These are phyloP conservation scores for Mobula hypostoma DNA, from an alignment of 2,113 vertebrate species.

Conservation along the genomic window DNA sequence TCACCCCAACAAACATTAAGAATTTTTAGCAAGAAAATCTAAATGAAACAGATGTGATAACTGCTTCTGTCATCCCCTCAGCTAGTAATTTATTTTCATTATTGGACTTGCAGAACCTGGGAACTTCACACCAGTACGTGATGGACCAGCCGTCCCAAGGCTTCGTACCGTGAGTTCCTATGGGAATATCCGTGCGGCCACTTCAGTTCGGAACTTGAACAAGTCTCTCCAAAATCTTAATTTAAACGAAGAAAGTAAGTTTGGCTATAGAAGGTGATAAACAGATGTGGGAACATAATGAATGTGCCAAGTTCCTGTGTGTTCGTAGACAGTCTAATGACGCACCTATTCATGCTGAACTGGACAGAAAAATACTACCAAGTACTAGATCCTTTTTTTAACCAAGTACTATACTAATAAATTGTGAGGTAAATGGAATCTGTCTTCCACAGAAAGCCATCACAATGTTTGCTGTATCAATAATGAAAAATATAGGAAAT, in stretches of 20 bases:
- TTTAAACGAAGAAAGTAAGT: slow-evolving; percentile 84
- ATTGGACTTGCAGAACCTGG: slow-evolving; percentile 64
- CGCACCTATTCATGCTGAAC: not conserved
- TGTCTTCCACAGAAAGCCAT: not conserved
- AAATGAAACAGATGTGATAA: not conserved
- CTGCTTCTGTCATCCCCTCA: not conserved
- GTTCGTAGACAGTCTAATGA: not conserved
- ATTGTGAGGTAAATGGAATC: not conserved
- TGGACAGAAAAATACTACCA: not conserved
- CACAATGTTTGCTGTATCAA: not conserved
- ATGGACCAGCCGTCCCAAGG: slow-evolving; percentile 79
- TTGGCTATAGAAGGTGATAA: no score
- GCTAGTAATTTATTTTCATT: not conserved
- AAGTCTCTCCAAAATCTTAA: slow-evolving; percentile 97
- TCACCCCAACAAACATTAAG: not conserved
- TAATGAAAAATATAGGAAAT: not conserved
- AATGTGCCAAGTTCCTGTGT: not conserved
- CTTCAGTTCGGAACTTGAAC: slow-evolving; percentile 82
- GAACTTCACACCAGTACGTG: slow-evolving; percentile 80
- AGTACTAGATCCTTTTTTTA: no score
- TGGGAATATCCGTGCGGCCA: slow-evolving; percentile 88
- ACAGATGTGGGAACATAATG: not conserved
- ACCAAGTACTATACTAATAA: not conserved
- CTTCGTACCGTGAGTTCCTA: slow-evolving; percentile 95
- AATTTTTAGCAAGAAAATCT: not conserved